Evolutionary conservation across 2,113 vertebrate species (phyloP).

Genomic region (Colinus virginianus): DNA sequence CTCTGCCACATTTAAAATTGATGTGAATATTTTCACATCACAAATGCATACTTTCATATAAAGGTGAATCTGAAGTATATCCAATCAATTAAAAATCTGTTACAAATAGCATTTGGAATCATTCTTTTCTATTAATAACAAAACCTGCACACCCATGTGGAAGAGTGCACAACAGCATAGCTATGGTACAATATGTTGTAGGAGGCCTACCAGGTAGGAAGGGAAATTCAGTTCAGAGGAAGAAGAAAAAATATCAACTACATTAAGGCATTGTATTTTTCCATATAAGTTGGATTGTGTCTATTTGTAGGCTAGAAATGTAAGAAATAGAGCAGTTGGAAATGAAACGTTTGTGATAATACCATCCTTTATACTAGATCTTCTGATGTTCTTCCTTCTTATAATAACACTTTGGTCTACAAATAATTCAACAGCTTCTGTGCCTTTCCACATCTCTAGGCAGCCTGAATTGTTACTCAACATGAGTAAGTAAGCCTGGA

Average conservation of each 20-base stretch:
- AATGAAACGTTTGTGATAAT: not conserved
- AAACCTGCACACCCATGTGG: not conserved
- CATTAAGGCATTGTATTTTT: not conserved
- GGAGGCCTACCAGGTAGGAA: not conserved
- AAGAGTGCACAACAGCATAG: not conserved
- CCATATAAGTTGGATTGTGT: not conserved
- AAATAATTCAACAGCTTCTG: not conserved
- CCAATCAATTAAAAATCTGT: not conserved
- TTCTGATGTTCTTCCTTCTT: not conserved
- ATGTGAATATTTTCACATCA: not conserved
- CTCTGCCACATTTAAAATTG: not conserved
- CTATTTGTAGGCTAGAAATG: not conserved
- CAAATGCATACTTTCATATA: not conserved
- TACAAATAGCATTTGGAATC: not conserved
- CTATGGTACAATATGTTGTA: not conserved
- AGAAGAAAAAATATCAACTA: not conserved
- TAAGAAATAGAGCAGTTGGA: not conserved
- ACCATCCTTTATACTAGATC: not conserved
- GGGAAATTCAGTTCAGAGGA: not conserved
- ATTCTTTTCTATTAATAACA: not conserved
- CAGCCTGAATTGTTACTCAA: not conserved
- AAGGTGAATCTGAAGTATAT: not conserved
- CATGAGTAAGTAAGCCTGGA: not conserved
- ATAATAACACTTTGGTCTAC: not conserved
- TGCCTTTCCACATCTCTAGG: not conserved